Percentiles rank a stretch among this genome's conserved stretches.
These are phyloP conservation scores for Macrobrachium rosenbergii DNA, from an alignment of 1,140 invertebrate species.

Conservation along the genomic window DNA sequence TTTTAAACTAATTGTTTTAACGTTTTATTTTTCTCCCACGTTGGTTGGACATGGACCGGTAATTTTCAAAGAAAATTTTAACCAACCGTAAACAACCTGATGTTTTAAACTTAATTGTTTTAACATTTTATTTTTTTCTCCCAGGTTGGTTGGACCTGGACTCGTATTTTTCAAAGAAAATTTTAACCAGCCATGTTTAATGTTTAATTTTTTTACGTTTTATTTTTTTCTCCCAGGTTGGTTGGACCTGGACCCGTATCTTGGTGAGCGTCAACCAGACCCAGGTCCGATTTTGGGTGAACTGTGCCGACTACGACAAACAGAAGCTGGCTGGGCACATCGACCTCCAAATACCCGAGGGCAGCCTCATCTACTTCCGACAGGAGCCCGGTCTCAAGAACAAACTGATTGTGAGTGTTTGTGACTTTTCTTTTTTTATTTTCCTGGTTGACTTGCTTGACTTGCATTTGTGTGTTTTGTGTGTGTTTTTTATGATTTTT, in stretches of 20 bases:
- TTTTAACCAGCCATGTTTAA: too few species aligned
- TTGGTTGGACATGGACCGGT: too few species aligned
- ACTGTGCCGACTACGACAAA: constrained; percentile 57
- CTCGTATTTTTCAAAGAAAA: too few species aligned
- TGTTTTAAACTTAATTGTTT: too few species aligned
- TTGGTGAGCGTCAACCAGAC: constrained; percentile 49
- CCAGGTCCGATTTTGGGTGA: constrained; percentile 43
- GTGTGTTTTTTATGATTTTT: background rate
- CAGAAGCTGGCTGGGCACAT: constrained; percentile 55
- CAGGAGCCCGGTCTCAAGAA: constrained; percentile 73
- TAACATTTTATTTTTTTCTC: too few species aligned
- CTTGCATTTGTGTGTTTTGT: background rate
- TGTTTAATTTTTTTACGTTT: too few species aligned
- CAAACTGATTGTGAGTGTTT: constrained; percentile 71
- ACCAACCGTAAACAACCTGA: too few species aligned
- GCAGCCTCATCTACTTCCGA: constrained; percentile 71
- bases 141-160: too few species aligned
- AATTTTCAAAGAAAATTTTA: too few species aligned
- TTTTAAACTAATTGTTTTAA: too few species aligned
- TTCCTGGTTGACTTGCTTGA: background rate
- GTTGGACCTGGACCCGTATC: constrained; percentile 63
- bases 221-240: constrained; percentile 33
- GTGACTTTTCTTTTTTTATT: background rate
- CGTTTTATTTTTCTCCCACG: too few species aligned
- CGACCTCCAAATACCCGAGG: constrained; percentile 68